A percentile compares a stretch with the other conserved stretches of the same genome.
These are phyloP conservation scores for Eupithecia vulgata DNA, from an alignment of 2,888 invertebrate genomes.

Conservation along the genomic window DNA sequence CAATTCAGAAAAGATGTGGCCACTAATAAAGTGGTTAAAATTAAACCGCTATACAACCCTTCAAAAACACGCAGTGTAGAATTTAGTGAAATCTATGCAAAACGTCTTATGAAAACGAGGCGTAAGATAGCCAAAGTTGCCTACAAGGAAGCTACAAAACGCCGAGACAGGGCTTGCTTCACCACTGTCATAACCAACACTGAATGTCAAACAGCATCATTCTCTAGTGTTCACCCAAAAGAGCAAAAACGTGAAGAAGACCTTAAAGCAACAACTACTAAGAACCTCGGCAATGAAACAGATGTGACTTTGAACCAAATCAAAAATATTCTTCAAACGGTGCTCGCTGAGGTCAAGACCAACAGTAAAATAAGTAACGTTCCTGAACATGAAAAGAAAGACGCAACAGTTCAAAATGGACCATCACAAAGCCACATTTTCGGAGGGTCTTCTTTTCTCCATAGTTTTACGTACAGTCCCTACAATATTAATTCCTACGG, in stretches of 20 bases:
- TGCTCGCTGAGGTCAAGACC: conserved; percentile 71
- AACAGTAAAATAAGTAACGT: conserved; percentile 51
- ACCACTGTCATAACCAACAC: conserved; percentile 51
- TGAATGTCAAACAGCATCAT: conserved; percentile 58
- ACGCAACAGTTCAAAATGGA: conserved; percentile 67
- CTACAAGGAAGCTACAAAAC: conserved; percentile 36
- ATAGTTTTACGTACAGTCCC: conserved; percentile 66
- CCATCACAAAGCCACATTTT: conserved; percentile 58
- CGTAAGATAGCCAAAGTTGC: conserved; percentile 21
- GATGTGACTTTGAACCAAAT: conserved; percentile 71
- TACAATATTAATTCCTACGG: conserved; percentile 58
- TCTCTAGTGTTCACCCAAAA: conserved; percentile 16
- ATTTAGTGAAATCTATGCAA: conserved; percentile 58
- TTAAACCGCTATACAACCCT: conserved; percentile 27
- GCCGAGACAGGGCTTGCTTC: conserved; percentile 57
- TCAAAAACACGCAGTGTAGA: conserved; percentile 60
- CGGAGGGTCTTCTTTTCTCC: conserved; percentile 59
- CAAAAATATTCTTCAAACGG: conserved; percentile 70
- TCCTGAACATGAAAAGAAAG: conserved; percentile 58
- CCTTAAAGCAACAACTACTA: conserved; percentile 25
- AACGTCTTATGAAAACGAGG: conserved; percentile 37
- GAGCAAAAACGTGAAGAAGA: conserved; percentile 10
- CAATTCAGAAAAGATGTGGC: conserved; percentile 34
- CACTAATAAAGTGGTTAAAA: conserved; percentile 33
- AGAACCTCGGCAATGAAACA: conserved; percentile 56